phyloP scores from a whole-genome alignment of 2,113 vertebrate genomes.

The Syngnathus floridae region DNA sequence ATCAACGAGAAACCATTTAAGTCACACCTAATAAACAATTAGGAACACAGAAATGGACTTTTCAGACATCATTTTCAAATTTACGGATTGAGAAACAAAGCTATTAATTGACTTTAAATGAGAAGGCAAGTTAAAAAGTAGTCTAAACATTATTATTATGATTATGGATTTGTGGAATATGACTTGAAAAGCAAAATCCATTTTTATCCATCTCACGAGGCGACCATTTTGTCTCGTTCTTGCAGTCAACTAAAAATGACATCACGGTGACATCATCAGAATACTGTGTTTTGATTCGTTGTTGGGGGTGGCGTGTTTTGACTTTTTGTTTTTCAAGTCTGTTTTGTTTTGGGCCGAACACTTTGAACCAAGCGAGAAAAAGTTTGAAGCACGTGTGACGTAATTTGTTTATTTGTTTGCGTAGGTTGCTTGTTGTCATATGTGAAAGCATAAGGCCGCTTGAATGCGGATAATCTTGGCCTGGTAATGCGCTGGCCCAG shows the following conservation, averaged over 20 bases:
- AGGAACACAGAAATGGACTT: not conserved
- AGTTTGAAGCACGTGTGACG: not conserved
- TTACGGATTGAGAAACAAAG: not conserved
- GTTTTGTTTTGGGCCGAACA: not conserved
- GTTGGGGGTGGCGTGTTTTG: no score
- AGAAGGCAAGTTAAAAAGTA: no score
- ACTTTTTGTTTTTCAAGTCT: no score
- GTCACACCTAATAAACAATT: not conserved
- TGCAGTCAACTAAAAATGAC: no score
- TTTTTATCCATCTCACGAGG: no score
- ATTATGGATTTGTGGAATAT: no score
- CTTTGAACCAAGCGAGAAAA: not conserved
- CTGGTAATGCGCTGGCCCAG: slow-evolving; percentile 46
- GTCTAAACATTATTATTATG: no score
- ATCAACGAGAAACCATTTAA: not conserved
- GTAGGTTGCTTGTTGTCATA: slow-evolving; percentile 26
- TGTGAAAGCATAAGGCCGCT: slow-evolving; percentile 36
- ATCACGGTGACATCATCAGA: no score
- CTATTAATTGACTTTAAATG: not conserved
- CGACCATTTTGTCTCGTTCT: no score
- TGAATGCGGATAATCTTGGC: slow-evolving; percentile 41
- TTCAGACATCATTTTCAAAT: not conserved
- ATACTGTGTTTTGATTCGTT: no score
- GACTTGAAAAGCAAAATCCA: no score
- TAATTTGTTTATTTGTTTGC: slow-evolving; percentile 39